A percentile compares a stretch with the other conserved stretches of the same genome.
Conservation (phyloP, 2,797 vertebrate genomes). For the Lacerta bilineata region DNA sequence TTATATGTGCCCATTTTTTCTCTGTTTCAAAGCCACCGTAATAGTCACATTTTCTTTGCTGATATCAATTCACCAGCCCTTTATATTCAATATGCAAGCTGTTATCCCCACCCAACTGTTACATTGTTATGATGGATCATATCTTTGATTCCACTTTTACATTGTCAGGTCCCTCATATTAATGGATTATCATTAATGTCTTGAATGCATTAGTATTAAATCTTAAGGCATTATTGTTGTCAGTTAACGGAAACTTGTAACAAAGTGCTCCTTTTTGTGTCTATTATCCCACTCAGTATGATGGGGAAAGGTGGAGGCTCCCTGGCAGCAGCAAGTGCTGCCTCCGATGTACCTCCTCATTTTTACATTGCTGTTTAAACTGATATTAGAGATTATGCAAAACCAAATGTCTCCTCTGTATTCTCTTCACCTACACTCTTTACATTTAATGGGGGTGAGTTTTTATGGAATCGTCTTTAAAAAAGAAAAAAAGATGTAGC, state of each 20-base stretch:
- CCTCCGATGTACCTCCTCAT: conserved; percentile 52
- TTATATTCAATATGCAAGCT: conserved; percentile 43
- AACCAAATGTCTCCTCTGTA: conserved; percentile 48
- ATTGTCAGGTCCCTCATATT: conserved; percentile 55
- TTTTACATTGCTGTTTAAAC: conserved; percentile 44
- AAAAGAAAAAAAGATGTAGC: conserved; percentile 53
- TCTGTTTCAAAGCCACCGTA: conserved; percentile 30
- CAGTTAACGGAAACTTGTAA: conserved; percentile 53
- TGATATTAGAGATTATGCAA: conserved; percentile 36
- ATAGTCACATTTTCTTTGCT: conserved; percentile 2
- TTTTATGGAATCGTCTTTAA: conserved; percentile 53
- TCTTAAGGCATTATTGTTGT: conserved; percentile 64
- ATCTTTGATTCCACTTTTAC: conserved; percentile 52
- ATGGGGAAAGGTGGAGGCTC: conserved; percentile 11
- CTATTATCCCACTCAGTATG: conserved; percentile 12
- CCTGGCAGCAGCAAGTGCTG: background rate
- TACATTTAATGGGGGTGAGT: conserved; percentile 34
- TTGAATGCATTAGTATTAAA: conserved; percentile 65
- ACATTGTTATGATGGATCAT: conserved; percentile 38
- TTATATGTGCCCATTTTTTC: conserved; percentile 49
- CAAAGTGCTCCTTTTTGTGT: fast-evolving
- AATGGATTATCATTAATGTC: conserved; percentile 54
- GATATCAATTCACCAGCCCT: conserved; percentile 38
- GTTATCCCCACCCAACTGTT: conserved; percentile 38
- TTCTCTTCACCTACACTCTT: conserved; percentile 44